Conservation (phyloP, 2,888 invertebrate species). For the Oscheius sp. region DNA sequence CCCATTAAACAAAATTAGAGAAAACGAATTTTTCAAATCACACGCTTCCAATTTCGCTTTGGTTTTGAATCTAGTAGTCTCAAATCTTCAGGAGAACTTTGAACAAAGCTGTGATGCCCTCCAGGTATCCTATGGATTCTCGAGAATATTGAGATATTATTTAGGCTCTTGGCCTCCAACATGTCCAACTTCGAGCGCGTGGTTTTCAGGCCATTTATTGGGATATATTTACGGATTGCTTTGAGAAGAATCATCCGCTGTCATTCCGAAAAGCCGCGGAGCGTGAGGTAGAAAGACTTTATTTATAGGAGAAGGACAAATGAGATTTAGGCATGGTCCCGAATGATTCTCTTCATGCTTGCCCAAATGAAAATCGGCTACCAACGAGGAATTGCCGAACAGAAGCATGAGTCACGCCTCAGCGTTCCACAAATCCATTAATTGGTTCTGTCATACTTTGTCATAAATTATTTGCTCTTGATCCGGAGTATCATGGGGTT, state of each 20-base stretch:
- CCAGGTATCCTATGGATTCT: constrained; percentile 35
- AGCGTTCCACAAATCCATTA: constrained; percentile 31
- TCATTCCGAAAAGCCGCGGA: constrained; percentile 48
- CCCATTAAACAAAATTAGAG: constrained; percentile 39
- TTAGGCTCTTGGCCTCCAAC: constrained; percentile 54
- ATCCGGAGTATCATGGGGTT: too few species aligned
- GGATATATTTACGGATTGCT: constrained; percentile 59
- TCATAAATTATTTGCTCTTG: too few species aligned
- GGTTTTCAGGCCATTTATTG: constrained; percentile 56
- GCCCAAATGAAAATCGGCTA: constrained; percentile 60
- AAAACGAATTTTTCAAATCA: constrained; percentile 54
- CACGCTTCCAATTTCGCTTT: constrained; percentile 55
- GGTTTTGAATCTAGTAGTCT: constrained; percentile 53
- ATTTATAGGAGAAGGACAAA: background rate
- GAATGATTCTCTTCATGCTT: constrained; percentile 58
- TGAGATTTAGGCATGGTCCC: constrained; percentile 49
- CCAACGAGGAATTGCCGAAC: constrained; percentile 34
- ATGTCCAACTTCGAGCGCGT: constrained; percentile 39
- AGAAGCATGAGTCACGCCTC: constrained; percentile 30
- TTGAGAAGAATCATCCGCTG: constrained; percentile 54
- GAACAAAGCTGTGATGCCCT: constrained; percentile 55
- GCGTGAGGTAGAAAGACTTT: constrained; percentile 31
- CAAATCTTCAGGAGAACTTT: constrained; percentile 53
- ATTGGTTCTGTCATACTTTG: too few species aligned
- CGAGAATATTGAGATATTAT: constrained; percentile 1